Percentiles rank a stretch among this genome's conserved stretches.
phyloP scores from a whole-genome alignment of 2,888 invertebrate species.

The Trimorus sp. region DNA sequence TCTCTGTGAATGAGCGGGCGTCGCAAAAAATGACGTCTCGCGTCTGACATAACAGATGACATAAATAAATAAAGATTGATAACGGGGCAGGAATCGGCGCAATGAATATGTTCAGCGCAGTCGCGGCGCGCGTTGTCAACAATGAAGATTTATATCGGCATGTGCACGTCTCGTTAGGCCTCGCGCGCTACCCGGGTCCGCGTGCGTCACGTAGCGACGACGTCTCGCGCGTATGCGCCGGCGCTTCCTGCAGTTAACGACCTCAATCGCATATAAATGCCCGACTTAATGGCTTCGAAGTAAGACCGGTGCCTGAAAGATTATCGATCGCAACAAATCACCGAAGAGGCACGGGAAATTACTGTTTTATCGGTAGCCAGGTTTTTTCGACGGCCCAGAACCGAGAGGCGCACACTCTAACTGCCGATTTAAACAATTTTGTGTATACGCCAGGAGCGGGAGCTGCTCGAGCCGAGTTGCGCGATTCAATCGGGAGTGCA shows the following conservation, averaged over 20 bases:
- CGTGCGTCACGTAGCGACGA: constrained; percentile 65
- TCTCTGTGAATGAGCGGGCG: constrained; percentile 17
- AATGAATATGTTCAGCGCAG: constrained; percentile 31
- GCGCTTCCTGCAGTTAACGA: constrained; percentile 81
- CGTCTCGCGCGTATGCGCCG: constrained; percentile 68
- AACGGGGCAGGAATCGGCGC: constrained; percentile 34
- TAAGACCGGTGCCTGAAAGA: constrained; percentile 70
- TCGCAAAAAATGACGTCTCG: constrained; percentile 19
- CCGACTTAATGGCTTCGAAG: constrained; percentile 75
- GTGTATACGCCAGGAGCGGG: too few species aligned
- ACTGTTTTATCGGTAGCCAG: constrained; percentile 49
- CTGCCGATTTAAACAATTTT: too few species aligned
- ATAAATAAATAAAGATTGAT: constrained; percentile 60
- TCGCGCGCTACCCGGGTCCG: constrained; percentile 23
- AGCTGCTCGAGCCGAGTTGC: too few species aligned
- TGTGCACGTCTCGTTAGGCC: constrained; percentile 42
- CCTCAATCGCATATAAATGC: constrained; percentile 78
- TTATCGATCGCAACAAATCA: constrained; percentile 66
- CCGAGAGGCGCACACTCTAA: background rate
- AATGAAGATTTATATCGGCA: constrained; percentile 59
- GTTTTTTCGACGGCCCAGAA: constrained; percentile 27
- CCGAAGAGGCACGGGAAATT: constrained; percentile 55
- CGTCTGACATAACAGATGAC: constrained; percentile 52
- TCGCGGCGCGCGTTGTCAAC: constrained; percentile 32
- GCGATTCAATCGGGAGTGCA: too few species aligned